These are phyloP conservation scores for Rugalucina vietnamica DNA, from an alignment of 2,888 invertebrate species.

Conservation along the genomic window DNA sequence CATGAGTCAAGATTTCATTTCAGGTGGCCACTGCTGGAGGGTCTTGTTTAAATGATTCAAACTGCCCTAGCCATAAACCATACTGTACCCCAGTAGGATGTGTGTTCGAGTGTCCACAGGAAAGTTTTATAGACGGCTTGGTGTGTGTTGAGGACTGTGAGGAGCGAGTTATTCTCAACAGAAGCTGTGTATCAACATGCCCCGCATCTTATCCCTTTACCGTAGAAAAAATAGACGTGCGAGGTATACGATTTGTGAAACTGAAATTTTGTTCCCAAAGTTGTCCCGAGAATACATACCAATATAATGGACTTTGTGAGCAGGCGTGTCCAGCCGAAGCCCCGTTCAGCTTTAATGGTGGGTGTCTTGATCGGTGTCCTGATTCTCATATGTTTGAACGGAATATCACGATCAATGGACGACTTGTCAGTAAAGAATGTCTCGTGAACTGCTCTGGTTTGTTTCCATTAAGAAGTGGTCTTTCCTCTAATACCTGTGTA, in stretches of 20 bases:
- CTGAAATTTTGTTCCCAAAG: neutral
- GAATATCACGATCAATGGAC: neutral
- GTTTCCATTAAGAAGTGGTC: neutral
- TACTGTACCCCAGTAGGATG: slow-evolving; percentile 2
- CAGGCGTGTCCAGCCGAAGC: neutral
- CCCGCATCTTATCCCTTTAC: neutral
- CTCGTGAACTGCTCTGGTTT: neutral
- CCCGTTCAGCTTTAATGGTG: neutral
- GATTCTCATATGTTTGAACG: neutral
- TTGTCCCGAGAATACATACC: neutral
- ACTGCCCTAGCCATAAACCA: neutral
- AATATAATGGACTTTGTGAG: neutral
- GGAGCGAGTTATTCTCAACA: neutral
- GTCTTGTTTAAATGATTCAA: neutral
- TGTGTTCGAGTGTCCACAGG: neutral
- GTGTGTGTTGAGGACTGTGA: neutral
- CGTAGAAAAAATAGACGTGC: neutral
- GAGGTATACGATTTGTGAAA: neutral
- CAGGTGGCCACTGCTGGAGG: no score
- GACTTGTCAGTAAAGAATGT: neutral
- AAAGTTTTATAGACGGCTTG: neutral
- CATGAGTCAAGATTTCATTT: no score
- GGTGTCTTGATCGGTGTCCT: neutral
- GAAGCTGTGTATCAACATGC: neutral
- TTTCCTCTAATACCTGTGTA: no score